Base-by-base conservation (phyloP, 2,113 vertebrate genomes). In the Phodopus roborovskii region DNA sequence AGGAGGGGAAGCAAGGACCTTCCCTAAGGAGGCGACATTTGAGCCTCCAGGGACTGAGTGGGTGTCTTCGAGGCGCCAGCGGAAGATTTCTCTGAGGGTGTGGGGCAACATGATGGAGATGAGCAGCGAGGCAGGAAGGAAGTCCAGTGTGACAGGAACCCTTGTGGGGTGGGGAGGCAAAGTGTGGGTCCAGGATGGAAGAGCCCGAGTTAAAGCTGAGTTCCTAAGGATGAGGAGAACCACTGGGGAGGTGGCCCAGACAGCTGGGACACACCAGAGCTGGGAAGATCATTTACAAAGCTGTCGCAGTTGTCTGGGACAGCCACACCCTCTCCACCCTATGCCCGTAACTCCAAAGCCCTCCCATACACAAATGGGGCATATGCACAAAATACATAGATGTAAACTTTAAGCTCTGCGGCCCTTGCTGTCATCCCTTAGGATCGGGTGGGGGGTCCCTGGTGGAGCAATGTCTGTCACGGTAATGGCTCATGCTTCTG, bases 21-120 rank as follows among this genome's bases (percentile, higher is more conserved):
- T 66, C 48, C 75, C 74, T 39, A 24, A 10, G 78, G 83, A 92
- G 91, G 58, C 68, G 92, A 66, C 93, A 97, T 93, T 96, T 89
- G 83, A 95, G 86, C 78, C 81, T 88, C 45, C 73, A 33, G 91
- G 90, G 81, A 50, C 36, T 10, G 71, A 60, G 88, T 48, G 66
- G 97, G 92, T 22, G 28, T 94, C 58, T 75, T 83, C 48, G 60
- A 58, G 96, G 75, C 95, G 68, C 84, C 56, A 6, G 90, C 56
- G 13, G 6, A 78, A 58, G 78, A 26, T 75, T 73, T 12, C 36
- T 62, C 84, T 20, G 88, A 62, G 91, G 53, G 90, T 90, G 82
- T 4, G 45, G 90, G 73, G 50, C 7, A 16, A 56, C 74, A 3
- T 0, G 70, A 22, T 12, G n/a, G 24, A 66, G 42, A 66, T 39